phyloP scores from a whole-genome alignment of 2,888 invertebrate genomes.

The Xestia c-nigrum region DNA sequence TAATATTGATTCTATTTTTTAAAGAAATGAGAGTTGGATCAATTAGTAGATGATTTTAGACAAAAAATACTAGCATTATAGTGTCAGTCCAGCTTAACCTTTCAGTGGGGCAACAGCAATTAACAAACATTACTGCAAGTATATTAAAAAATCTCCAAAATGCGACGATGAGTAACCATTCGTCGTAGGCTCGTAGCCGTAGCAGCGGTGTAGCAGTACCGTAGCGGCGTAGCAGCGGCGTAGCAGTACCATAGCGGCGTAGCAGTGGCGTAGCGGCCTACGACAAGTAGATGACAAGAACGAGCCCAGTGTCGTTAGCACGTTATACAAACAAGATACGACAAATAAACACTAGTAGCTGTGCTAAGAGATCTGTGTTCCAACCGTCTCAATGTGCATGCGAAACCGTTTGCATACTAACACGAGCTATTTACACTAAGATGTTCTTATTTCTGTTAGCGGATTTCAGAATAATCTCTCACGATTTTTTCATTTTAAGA shows the following conservation, averaged over 20 bases:
- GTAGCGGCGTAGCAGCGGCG: conserved; percentile 25
- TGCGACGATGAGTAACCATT: not conserved
- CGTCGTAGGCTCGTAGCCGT: conserved; percentile 40
- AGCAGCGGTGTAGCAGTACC: conserved; percentile 23
- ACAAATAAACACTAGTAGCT: not conserved
- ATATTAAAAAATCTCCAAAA: not conserved
- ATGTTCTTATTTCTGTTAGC: not conserved
- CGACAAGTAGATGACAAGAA: not conserved
- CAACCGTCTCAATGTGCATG: not conserved
- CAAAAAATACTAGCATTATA: not conserved
- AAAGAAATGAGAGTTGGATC: not conserved
- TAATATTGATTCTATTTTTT: not conserved
- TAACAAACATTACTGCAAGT: not conserved
- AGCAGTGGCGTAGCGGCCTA: conserved; percentile 17
- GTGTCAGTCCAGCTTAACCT: not conserved
- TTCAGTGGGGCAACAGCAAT: not conserved
- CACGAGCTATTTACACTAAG: not conserved
- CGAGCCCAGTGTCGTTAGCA: no score
- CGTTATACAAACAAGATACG: not conserved
- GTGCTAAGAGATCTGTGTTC: not conserved
- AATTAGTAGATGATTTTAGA: not conserved
- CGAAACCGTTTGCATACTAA: conserved; percentile 5
- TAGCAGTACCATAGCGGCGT: conserved; percentile 21
- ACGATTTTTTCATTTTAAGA: not conserved
- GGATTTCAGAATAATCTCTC: not conserved